Base-by-base conservation (phyloP, 2,888 invertebrate species). In the Serrognathus titanus region DNA sequence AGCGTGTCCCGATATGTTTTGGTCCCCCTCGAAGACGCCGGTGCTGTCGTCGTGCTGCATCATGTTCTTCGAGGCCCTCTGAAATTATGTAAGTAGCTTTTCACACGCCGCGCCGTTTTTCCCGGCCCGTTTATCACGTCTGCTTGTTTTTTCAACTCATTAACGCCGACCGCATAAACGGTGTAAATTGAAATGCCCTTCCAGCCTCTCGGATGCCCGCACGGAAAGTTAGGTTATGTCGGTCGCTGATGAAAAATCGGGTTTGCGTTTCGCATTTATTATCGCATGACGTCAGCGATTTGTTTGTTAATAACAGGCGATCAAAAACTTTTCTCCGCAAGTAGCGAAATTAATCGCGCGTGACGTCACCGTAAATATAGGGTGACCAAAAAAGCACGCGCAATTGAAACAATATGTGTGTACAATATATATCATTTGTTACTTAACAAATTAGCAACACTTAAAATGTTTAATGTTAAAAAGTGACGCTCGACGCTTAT, bases 161-260 rank as follows among this genome's bases (percentile, higher is more conserved):
- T 58, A 58, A 36, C 51, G 40, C 43, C 8, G 50, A 16, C 38
- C 24, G 60, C 62, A 63, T 68, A 70, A 69, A 65, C 65, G 64
- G 69, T 70, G 73, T 69, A 70, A 73, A 74, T 71, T 71, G 68
- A 70, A 69, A 71, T 71, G 72, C 69, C 73, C 71, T 73, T 73
- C 70, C 56, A 51, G 48, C 35, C 35, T 13, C 48, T 11, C 16
- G 24, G 8, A 16, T 10, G 10, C 13, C 35, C 13, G 20, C 40
- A 39, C 38, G 37, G 40, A 40, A 50, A 57, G 61, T 64, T 59
- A 63, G 65, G 63, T 64, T 66, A 64, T 48, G 60, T 60, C 24
- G 16, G 48, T 9, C 13, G 24, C 24, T 6, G 24, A 31, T 31
- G 24, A 7, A 31, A 31, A 31, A 31, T 31, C 24, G 24, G 24